Percentiles rank a stretch among this genome's conserved stretches.
Evolutionary conservation across 1,140 invertebrate genomes (phyloP).

Genomic region (Zaprionus gabonicus): DNA sequence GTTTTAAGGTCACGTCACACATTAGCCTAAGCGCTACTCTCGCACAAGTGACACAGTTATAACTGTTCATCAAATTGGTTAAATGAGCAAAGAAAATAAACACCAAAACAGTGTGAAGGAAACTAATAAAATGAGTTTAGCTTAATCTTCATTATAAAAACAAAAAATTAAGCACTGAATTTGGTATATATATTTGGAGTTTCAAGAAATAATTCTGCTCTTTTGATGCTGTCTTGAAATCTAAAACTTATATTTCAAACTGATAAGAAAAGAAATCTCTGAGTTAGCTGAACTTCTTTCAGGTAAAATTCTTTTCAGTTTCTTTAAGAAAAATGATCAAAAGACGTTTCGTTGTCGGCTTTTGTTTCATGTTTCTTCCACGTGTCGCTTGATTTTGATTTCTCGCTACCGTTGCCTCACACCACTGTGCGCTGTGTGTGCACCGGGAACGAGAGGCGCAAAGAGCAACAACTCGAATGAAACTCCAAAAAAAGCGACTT

Average conservation of each 20-base stretch:
- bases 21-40: conserved; percentile 14
- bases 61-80: background rate
- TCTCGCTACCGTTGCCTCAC: background rate
- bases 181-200: too few species aligned
- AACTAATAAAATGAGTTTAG: background rate
- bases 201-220: background rate
- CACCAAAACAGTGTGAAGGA: background rate
- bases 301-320: background rate
- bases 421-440: conserved; percentile 23
- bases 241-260: background rate
- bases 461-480: conserved; percentile 41
- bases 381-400: background rate
- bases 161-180: too few species aligned
- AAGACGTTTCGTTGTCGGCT: background rate
- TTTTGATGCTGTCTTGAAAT: background rate
- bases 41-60: background rate
- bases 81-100: background rate
- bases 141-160: background rate
- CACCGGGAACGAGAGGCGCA: background rate
- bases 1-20: conserved; percentile 23
- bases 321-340: background rate
- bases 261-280: background rate
- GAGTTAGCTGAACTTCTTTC: background rate
- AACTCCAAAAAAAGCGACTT: conserved; percentile 40
- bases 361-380: conserved; percentile 4